phyloP scores from a whole-genome alignment of 2,888 invertebrate species.

The Euplagia quadripunctaria region DNA sequence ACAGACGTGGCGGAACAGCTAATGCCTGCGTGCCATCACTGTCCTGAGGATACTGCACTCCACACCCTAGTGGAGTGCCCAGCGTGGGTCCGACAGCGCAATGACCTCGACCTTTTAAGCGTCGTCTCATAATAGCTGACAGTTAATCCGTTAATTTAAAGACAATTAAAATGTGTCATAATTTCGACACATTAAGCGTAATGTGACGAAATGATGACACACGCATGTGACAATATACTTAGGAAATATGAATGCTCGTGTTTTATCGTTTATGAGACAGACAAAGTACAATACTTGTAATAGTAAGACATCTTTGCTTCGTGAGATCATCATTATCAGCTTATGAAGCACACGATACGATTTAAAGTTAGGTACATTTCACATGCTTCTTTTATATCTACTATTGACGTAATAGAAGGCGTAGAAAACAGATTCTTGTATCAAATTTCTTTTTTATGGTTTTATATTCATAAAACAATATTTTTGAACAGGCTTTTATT shows the following conservation, averaged over 20 bases:
- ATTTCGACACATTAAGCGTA: constrained; percentile 25
- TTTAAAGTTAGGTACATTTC: not conserved
- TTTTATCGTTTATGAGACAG: not conserved
- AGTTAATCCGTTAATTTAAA: constrained; percentile 9
- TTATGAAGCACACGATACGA: not conserved
- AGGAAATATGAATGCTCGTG: constrained; percentile 24
- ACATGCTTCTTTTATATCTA: not conserved
- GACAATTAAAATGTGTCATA: constrained; percentile 35
- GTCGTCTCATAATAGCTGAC: not conserved
- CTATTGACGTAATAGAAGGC: no score
- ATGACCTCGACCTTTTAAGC: no score
- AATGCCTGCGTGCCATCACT: no score
- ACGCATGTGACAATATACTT: constrained; percentile 20
- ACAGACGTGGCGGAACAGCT: no score
- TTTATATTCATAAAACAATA: no score
- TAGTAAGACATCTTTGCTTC: constrained; percentile 4
- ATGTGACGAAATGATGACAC: not conserved
- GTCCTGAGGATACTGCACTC: no score
- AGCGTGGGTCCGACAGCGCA: no score
- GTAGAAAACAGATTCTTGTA: no score
- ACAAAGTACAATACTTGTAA: not conserved
- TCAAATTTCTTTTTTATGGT: no score
- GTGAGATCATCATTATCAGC: constrained; percentile 6
- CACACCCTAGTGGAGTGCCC: no score
- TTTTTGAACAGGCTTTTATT: no score